These are phyloP conservation scores for Sorex maritimensis DNA, from an alignment of 2,797 vertebrate genomes.

Conservation along the genomic window DNA sequence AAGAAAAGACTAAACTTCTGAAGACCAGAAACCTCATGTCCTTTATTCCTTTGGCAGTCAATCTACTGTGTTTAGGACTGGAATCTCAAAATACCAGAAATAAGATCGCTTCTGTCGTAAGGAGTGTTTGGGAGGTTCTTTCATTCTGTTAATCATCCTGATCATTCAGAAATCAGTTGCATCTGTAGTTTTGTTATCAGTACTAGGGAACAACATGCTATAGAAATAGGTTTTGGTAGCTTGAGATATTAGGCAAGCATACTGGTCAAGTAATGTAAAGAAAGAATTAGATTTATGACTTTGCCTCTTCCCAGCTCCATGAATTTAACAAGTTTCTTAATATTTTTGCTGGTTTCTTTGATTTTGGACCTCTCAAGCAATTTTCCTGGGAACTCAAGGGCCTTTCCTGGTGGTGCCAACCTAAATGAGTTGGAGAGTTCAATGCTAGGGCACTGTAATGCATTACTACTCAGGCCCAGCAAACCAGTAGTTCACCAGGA, in stretches of 20 bases:
- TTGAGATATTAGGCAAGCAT: conserved; percentile 6
- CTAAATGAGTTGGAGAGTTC: too few relatives aligned
- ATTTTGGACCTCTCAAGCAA: too few relatives aligned
- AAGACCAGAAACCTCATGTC: neutral
- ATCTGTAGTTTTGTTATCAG: conserved; percentile 31
- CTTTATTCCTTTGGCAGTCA: neutral
- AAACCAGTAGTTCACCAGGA: too few relatives aligned
- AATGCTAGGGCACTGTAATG: too few relatives aligned
- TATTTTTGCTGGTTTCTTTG: neutral
- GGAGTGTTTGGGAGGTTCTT: neutral
- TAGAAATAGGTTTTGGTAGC: neutral
- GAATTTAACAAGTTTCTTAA: neutral
- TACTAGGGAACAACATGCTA: neutral
- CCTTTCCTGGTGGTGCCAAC: too few relatives aligned
- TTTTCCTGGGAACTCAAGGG: too few relatives aligned
- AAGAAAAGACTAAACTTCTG: neutral
- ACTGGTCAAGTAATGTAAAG: neutral
- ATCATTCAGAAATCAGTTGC: conserved; percentile 18
- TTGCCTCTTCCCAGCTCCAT: neutral
- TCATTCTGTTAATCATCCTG: neutral
- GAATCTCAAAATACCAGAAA: neutral
- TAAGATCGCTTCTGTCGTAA: neutral
- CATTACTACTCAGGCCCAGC: too few relatives aligned
- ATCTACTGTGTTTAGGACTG: fast-evolving
- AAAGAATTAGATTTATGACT: neutral